These are phyloP conservation scores for Chesias legatella DNA, from an alignment of 2,888 invertebrate genomes.

Conservation along the genomic window DNA sequence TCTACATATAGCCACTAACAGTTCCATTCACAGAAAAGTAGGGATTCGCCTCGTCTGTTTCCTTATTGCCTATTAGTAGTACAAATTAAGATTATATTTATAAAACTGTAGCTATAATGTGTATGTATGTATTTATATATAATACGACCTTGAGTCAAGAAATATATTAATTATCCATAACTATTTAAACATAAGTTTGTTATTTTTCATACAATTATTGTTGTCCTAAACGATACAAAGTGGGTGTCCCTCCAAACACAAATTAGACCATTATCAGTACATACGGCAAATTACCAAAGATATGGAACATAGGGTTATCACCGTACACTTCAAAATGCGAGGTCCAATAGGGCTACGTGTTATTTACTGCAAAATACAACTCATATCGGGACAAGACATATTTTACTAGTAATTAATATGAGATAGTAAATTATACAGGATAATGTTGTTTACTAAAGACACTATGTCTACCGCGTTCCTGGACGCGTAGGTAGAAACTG, in stretches of 20 bases:
- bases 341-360: conserved; percentile 46
- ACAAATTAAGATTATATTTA: no score
- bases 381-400: conserved; percentile 35
- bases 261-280: conserved; percentile 48
- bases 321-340: conserved; percentile 46
- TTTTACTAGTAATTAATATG: conserved; percentile 34
- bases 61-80: no score
- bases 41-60: no score
- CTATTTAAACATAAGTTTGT: no score
- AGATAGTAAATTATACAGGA: conserved; percentile 32
- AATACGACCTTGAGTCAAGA: no score
- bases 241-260: conserved; percentile 41
- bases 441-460: conserved; percentile 14
- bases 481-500: conserved; percentile 7
- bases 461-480: conserved; percentile 6
- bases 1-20: no score
- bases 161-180: no score
- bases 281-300: conserved; percentile 69
- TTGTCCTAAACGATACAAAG: conserved; percentile 12
- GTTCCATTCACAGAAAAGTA: no score
- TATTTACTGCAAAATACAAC: conserved; percentile 31
- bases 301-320: conserved; percentile 56
- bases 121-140: no score
- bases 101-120: no score
- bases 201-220: background rate